Evolutionary conservation across 2,888 invertebrate species (phyloP).

Genomic region (Tenthredo scrophulariae): DNA sequence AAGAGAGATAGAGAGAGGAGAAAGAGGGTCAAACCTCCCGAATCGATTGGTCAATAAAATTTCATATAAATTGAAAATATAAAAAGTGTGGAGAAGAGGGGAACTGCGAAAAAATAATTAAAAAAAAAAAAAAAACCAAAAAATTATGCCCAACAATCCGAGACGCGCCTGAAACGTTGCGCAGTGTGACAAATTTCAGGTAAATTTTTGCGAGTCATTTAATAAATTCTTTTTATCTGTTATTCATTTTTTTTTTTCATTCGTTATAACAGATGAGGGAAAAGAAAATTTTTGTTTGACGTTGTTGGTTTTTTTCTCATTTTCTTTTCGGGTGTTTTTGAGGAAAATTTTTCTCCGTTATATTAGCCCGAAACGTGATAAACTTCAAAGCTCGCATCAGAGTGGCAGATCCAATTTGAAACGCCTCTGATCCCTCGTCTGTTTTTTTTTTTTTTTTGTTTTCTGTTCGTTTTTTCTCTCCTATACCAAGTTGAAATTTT

Average conservation of each 20-base stretch:
- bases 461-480: neutral
- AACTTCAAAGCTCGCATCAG: neutral
- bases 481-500: neutral
- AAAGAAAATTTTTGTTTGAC: neutral
- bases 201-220: neutral
- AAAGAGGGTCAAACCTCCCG: neutral
- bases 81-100: neutral
- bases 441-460: neutral
- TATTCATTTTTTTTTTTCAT: neutral
- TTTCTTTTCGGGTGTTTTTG: neutral
- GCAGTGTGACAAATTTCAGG: conserved; percentile 16
- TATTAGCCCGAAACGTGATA: conserved; percentile 2
- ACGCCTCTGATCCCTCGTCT: neutral
- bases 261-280: neutral
- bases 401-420: neutral
- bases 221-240: neutral
- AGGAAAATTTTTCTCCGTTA: neutral
- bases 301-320: neutral
- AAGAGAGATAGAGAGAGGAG: neutral
- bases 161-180: conserved; percentile 17
- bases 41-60: conserved; percentile 15
- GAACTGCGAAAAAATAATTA: neutral
- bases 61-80: neutral
- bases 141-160: neutral
- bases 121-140: neutral